phyloP scores from a whole-genome alignment of 2,113 vertebrate genomes.

The Phrynocephalus versicolor region DNA sequence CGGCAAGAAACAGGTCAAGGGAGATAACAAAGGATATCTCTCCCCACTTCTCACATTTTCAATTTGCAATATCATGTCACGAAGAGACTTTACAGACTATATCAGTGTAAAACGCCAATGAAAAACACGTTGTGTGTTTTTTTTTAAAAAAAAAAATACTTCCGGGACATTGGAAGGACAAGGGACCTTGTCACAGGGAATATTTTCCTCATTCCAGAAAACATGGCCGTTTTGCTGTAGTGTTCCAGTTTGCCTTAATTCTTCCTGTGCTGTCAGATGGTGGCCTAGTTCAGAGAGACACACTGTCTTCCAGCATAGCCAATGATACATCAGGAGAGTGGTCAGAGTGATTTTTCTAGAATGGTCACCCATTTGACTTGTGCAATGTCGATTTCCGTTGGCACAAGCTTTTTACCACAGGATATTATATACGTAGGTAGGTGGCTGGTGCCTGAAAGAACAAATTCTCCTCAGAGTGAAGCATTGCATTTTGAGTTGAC shows the following conservation, averaged over 20 bases:
- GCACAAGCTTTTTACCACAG: not conserved
- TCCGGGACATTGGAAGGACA: not conserved
- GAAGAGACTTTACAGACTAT: conserved; percentile 15
- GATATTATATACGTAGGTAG: not conserved
- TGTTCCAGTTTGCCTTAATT: not conserved
- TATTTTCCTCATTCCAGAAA: not conserved
- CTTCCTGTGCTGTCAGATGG: not conserved
- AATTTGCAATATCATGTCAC: conserved; percentile 24
- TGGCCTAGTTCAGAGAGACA: not conserved
- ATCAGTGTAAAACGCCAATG: not conserved
- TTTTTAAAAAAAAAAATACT: not conserved
- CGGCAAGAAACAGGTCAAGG: conserved; percentile 42
- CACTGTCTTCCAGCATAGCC: not conserved
- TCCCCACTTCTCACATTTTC: conserved; percentile 7
- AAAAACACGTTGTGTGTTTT: not conserved
- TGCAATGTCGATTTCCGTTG: not conserved
- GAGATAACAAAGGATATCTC: conserved; percentile 47
- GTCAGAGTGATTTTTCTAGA: not conserved
- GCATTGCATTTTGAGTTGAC: not conserved
- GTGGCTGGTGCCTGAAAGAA: not conserved
- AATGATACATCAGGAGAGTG: not conserved
- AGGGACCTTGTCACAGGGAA: not conserved
- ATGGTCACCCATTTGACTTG: not conserved
- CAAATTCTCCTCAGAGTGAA: not conserved
- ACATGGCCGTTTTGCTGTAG: not conserved